phyloP scores from a whole-genome alignment of 2,113 vertebrate species.

The Hepsetus odoe region DNA sequence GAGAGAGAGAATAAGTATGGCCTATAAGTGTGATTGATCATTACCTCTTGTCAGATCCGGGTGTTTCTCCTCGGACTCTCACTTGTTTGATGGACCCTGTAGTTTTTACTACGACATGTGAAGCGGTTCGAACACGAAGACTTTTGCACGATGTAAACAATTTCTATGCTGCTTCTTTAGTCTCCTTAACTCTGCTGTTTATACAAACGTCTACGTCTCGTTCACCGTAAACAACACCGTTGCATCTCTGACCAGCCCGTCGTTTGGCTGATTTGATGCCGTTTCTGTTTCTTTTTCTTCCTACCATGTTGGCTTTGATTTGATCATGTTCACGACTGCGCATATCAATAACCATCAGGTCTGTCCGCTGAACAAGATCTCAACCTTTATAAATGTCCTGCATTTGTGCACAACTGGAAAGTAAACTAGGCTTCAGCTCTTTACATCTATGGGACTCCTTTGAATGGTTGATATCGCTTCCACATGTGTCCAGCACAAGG shows the following conservation, averaged over 20 bases:
- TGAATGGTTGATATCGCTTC: not conserved
- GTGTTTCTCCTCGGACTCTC: slow-evolving; percentile 34
- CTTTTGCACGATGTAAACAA: slow-evolving; percentile 53
- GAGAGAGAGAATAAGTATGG: not conserved
- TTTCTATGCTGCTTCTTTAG: slow-evolving; percentile 48
- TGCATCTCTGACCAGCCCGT: not conserved
- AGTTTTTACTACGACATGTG: slow-evolving; percentile 40
- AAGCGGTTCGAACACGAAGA: slow-evolving; percentile 29
- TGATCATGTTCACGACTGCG: not conserved
- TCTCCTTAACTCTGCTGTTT: slow-evolving; percentile 20
- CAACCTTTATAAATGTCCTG: slow-evolving; percentile 21
- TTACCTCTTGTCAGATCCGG: slow-evolving; percentile 24
- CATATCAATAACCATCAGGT: slow-evolving; percentile 15
- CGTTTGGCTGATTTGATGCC: slow-evolving; percentile 11
- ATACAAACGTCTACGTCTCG: slow-evolving; percentile 12
- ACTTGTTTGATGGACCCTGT: slow-evolving; percentile 19
- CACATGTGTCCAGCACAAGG: too few species aligned
- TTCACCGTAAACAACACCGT: slow-evolving; percentile 14
- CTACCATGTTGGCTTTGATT: not conserved
- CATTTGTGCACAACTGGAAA: slow-evolving; percentile 13
- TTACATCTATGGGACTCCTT: not conserved
- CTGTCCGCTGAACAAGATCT: slow-evolving; percentile 43
- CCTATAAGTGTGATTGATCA: slow-evolving; percentile 16
- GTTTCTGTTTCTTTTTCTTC: not conserved
- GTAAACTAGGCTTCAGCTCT: not conserved